Base-by-base conservation (phyloP, 2,113 vertebrate species). In the Holacanthus passer region DNA sequence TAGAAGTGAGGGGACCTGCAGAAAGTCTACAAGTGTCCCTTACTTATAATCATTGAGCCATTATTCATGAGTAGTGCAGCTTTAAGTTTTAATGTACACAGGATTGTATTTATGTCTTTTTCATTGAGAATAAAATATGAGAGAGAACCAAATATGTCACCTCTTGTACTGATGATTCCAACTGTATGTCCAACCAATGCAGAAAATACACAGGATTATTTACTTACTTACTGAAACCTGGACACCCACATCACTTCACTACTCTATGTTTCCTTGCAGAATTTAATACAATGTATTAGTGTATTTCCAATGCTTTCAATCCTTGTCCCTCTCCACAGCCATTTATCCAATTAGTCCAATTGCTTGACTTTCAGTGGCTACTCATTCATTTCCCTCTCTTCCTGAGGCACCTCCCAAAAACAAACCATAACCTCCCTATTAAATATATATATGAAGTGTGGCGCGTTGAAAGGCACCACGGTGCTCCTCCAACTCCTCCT, bases 361-460 rank as follows among this genome's bases (percentile, higher is more conserved):
- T 50, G 31, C 45, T 62, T 50, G 56, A 17, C 56, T 60, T 60
- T 24, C 27, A 35, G 56, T 50, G 10, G 43, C 31, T 20, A 50
- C 71, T 37, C 43, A 45, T 47, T 62, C 1, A 37, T 50, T 27
- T 19, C 41, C 19, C 20, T 47, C 27, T 47, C 48, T 48, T 74
- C 43, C 62, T 27, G n/a, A 43, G 39, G 62, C 62, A 41, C n/a
- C 27, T 29, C 37, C 39, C 24, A 39, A 74, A 39, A 74, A 39
- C n/a, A 45, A 43, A 20, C 11, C n/a, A 22, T 41, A 20, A 52
- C 35, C 19, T 65, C 27, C n/a, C 35, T 11, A 67, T 22, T 10
- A 75, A 14, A 64, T 63, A 41, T 39, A 41, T 39, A 63, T 11
- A 58, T 55, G 13, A 62, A 63, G 59, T 24, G 45, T n/a, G 47